These are phyloP conservation scores for Pachycephus smyrnensis DNA, from an alignment of 2,888 invertebrate species.

Conservation along the genomic window DNA sequence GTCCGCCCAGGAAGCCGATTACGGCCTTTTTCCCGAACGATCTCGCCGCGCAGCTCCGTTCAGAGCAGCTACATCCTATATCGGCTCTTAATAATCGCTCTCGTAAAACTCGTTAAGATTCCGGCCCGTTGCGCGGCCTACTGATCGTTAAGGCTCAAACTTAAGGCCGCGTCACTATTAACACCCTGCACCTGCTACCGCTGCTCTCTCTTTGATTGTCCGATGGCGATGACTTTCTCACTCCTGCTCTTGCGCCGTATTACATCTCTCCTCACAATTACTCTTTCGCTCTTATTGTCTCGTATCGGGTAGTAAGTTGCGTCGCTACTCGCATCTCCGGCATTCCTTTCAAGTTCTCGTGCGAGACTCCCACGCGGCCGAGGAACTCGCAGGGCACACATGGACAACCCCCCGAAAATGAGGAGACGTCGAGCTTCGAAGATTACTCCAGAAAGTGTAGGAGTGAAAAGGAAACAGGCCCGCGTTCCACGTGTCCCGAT, in stretches of 20 bases:
- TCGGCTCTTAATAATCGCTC: conserved; percentile 52
- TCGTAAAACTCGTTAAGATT: conserved; percentile 54
- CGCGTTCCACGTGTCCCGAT: conserved; percentile 28
- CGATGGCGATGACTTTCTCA: too few species aligned
- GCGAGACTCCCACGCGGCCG: not conserved
- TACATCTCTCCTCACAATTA: too few species aligned
- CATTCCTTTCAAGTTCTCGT: not conserved
- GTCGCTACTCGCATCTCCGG: too few species aligned
- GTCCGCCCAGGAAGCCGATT: conserved; percentile 48
- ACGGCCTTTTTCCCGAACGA: conserved; percentile 22
- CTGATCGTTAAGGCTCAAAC: not conserved
- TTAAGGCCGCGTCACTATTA: not conserved
- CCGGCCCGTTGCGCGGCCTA: conserved; percentile 19
- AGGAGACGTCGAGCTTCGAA: not conserved
- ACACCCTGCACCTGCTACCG: not conserved
- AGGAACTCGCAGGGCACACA: not conserved
- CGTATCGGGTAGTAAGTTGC: too few species aligned
- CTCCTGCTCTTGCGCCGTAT: too few species aligned
- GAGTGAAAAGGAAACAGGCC: not conserved
- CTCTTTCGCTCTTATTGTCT: too few species aligned
- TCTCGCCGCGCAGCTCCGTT: conserved; percentile 15
- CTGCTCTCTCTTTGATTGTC: not conserved
- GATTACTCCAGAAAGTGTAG: not conserved
- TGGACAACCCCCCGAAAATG: too few species aligned
- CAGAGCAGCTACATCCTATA: conserved; percentile 22